Evolutionary conservation across 2,797 vertebrate species (phyloP), one percentile per base, ranked within the genome.

Genomic region (Falco cherrug): DNA sequence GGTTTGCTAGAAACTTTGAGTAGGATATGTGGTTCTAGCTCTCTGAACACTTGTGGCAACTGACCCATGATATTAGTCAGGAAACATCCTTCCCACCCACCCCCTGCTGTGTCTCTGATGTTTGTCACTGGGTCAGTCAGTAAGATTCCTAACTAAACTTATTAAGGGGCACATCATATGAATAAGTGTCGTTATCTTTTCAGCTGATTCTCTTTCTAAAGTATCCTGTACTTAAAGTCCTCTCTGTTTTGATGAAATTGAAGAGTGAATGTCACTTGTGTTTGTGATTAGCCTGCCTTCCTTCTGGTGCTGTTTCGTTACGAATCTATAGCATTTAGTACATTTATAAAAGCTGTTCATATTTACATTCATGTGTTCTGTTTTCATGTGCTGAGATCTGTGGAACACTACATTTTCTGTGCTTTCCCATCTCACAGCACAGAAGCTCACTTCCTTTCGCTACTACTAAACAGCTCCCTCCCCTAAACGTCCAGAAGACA

Each of bases 101-200:
- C 2, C 2, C 1, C 2, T 22, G 3, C 1, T 2, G 1, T 67
- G 16, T 61, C 26, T 76, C 77, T 68, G 35, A 61, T 71, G 25
- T 65, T 81, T 69, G 59, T 81, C 83, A 73, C 47, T 31, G 33
- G 10, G 9, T 69, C 87, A 70, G 53, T 87, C 54, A 82, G 33
- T 64, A 91, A 82, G 29, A 35, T 83, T 95, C 68, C 64, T 77
- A 56, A 87, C 50, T 76, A 51, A 95, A 69, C 3, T 1, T 33
- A 41, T 11, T 39, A 92, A 59, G 53, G 35, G 26, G 63, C 64
- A 85, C 26, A 56, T 69, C 45, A 47, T 60, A 14, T 56, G n/a
- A 68, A 11, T 80, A 35, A 41, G 19, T 78, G 73, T 78, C 18
- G 11, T 51, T 84, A 45, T 59, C 69, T 91, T 87, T 80, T 76